These are phyloP conservation scores for Ceratosolen fusciceps DNA, from an alignment of 1,140 invertebrate genomes.

Conservation along the genomic window DNA sequence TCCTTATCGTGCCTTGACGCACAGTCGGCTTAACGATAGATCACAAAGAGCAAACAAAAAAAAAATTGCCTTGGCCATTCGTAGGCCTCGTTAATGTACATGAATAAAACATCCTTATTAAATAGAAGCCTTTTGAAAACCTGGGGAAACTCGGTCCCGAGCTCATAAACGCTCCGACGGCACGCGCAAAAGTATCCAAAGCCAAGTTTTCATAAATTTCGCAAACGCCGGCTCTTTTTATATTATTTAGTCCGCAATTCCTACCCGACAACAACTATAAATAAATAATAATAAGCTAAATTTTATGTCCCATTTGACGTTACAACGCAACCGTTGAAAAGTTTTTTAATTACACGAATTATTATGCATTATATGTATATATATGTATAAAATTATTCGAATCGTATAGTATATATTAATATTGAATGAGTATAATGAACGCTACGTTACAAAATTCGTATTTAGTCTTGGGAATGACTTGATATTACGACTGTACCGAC, in stretches of 20 bases:
- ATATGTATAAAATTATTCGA: not conserved
- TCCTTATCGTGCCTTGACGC: not conserved
- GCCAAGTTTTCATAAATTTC: constrained; percentile 19
- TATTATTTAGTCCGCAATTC: no score
- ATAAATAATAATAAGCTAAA: no score
- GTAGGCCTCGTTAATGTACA: constrained; percentile 6
- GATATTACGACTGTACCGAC: no score
- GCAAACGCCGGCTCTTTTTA: not conserved
- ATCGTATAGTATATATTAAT: no score
- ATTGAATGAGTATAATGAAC: no score
- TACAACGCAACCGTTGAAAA: no score
- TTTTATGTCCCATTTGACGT: no score
- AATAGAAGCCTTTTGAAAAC: constrained; percentile 8
- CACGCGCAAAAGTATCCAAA: constrained; percentile 5
- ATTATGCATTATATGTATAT: not conserved
- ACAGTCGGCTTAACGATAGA: constrained; percentile 2
- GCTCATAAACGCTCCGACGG: not conserved
- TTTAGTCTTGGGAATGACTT: no score
- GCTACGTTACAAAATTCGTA: no score
- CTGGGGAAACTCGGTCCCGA: constrained; percentile 5
- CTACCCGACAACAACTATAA: no score
- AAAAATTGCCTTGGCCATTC: constrained; percentile 29
- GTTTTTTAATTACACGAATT: no score
- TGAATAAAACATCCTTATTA: not conserved
- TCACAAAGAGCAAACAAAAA: constrained; percentile 41